phyloP scores from a whole-genome alignment of 2,888 invertebrate species.

The Charanyca ferruginea region DNA sequence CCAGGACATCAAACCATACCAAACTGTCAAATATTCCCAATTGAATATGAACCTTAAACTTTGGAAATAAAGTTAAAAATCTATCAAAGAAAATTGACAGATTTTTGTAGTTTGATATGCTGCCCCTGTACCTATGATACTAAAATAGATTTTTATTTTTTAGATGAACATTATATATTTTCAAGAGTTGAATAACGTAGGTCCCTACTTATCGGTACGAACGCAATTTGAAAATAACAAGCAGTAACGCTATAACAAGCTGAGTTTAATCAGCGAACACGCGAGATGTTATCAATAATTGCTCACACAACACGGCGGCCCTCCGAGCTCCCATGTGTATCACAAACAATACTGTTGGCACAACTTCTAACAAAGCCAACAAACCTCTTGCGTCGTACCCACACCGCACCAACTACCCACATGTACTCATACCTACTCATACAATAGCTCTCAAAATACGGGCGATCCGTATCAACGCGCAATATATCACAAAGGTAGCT shows the following conservation, averaged over 20 bases:
- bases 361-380: constrained; percentile 22
- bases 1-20: too few species aligned
- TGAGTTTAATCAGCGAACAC: neutral
- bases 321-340: constrained; percentile 3
- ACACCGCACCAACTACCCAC: neutral
- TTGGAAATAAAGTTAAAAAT: too few species aligned
- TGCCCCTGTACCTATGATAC: too few species aligned
- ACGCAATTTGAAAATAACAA: neutral
- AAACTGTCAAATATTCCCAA: too few species aligned
- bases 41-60: too few species aligned
- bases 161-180: neutral
- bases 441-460: constrained; percentile 33
- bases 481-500: constrained; percentile 55
- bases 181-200: neutral
- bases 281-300: constrained; percentile 31
- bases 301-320: neutral
- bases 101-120: too few species aligned
- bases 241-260: neutral
- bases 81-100: too few species aligned
- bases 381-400: neutral
- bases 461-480: constrained; percentile 43
- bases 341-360: constrained; percentile 13
- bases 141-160: neutral
- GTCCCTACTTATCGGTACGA: neutral
- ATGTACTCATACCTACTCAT: neutral